phyloP scores from a whole-genome alignment of 2,797 vertebrate genomes.

The Gambelia wislizenii region DNA sequence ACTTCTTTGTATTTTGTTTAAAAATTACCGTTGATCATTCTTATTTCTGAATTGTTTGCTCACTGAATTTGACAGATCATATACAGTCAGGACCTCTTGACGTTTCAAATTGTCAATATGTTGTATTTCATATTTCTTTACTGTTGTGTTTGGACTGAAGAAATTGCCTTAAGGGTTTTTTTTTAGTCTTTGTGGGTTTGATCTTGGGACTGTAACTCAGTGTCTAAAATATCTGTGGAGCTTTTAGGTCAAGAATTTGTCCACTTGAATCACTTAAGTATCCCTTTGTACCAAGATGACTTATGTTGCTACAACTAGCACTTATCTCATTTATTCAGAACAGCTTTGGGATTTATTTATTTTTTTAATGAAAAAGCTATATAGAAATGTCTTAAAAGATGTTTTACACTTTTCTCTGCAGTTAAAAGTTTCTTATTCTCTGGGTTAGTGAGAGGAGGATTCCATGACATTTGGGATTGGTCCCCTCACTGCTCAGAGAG shows the following conservation, averaged over 20 bases:
- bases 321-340: neutral
- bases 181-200: neutral
- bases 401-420: neutral
- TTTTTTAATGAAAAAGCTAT: neutral
- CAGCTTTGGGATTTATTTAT: neutral
- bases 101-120: neutral
- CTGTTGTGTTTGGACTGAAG: neutral
- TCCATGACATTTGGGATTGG: too few relatives aligned
- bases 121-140: neutral
- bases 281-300: neutral
- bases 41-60: neutral
- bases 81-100: neutral
- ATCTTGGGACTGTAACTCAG: neutral
- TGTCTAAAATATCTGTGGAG: constrained; percentile 10
- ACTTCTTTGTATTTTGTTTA: neutral
- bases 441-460: too few relatives aligned
- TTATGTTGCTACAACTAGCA: neutral
- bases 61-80: neutral
- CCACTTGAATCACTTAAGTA: neutral
- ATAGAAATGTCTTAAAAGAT: neutral
- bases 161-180: neutral
- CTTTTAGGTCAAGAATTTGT: neutral
- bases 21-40: neutral
- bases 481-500: too few relatives aligned
- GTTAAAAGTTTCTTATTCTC: too few relatives aligned